Evolutionary conservation across 2,113 vertebrate genomes (phyloP), one percentile per base, ranked within the genome.

Genomic region (Donacobius atricapilla): DNA sequence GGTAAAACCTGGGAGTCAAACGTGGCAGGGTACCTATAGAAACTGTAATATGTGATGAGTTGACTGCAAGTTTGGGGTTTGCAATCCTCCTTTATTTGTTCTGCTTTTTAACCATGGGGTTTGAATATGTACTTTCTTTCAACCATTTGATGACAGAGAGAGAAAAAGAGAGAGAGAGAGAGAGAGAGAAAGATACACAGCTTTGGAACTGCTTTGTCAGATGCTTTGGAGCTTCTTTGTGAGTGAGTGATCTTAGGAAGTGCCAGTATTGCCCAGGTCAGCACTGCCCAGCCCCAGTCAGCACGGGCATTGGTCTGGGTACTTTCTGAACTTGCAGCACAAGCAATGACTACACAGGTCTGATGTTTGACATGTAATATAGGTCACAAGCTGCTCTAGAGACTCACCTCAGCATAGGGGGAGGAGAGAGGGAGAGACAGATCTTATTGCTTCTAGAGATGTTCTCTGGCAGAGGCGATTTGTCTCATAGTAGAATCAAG

Each of bases 331-430:
- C 47, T 22, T 8, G 0, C 33, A 70, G 37, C 42, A 61, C 27
- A 80, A 69, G 16, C 1, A 2, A 23, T 7, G 19, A 93, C 33
- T 33, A 54, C 5, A 14, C 24, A 92, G 37, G 24, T 51, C 21
- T 18, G 72, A 64, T 11, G 45, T 27, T 30, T 68, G 40, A 72
- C 0, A 0, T 37, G 22, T 5, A 51, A 79, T 37, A 57, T 0
- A 42, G 71, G 83, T 66, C 77, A 87, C 39, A 63, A 63, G 47
- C 42, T 81, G 40, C 86, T 92, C 47, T 19, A 79, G 68, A 58
- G 30, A 65, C 48, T 42, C 58, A 50, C 10, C 21, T 77, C 45
- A 53, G 44, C 39, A 20, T 0, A 27, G 20, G 1, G 10, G 14
- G 31, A n/a, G 19, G 9, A 24, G 11, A 63, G 27, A 71, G 31